These are phyloP conservation scores for Oreocharis arfaki DNA, from an alignment of 2,113 vertebrate genomes.

Conservation along the genomic window DNA sequence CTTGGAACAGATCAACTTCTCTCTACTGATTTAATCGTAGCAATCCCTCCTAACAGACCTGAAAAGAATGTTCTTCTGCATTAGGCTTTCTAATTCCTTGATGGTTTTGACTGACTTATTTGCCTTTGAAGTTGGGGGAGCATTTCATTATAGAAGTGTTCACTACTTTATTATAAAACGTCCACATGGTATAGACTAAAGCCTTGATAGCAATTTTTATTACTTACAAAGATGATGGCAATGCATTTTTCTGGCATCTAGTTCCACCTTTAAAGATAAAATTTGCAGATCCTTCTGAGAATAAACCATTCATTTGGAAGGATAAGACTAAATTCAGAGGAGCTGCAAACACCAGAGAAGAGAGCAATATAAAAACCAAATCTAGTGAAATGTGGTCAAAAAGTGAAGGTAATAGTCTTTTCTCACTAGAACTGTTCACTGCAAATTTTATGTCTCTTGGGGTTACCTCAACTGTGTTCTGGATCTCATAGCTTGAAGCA, in stretches of 20 bases:
- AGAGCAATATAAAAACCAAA: not conserved
- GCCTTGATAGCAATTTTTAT: not conserved
- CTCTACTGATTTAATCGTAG: not conserved
- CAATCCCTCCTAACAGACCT: not conserved
- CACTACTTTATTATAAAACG: not conserved
- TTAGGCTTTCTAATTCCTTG: not conserved
- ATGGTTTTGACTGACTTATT: not conserved
- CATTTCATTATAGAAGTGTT: not conserved
- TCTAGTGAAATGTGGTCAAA: not conserved
- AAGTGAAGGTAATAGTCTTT: not conserved
- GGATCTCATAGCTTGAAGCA: not conserved
- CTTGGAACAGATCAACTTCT: conserved; percentile 7
- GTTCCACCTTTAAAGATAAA: not conserved
- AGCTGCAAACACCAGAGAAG: not conserved
- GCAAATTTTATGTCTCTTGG: not conserved
- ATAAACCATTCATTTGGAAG: not conserved
- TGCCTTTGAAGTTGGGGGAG: not conserved
- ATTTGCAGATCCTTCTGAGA: not conserved
- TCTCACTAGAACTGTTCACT: not conserved
- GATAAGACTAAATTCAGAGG: not conserved
- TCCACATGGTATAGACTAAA: not conserved
- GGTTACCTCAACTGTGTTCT: not conserved
- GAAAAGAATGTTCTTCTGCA: not conserved
- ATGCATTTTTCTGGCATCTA: not conserved
- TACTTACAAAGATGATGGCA: not conserved